Evolutionary conservation across 2,888 invertebrate species (phyloP), one percentile per base, ranked within the genome.

Genomic region (Tetropium fuscum): DNA sequence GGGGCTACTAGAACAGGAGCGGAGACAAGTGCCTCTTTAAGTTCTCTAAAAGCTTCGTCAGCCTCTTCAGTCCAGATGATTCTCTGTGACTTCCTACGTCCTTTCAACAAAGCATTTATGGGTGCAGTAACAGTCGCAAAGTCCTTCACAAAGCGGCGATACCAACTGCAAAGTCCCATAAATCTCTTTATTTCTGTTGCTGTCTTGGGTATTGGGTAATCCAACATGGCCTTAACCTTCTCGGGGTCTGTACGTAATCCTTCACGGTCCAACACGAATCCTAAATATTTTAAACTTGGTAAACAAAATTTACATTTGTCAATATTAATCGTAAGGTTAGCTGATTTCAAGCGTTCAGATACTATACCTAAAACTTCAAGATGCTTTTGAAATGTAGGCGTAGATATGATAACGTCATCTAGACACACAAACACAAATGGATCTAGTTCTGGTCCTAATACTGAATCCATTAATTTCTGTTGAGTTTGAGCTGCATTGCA

Each of bases 1-100:
- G 71, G 70, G 22, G 47, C 56, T 11, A 44, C n/a, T 15, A 74
- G 40, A 19, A 74, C 53, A 7, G 70, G 66, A 10, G 60, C 43
- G 58, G 19, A 30, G 1, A 30, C 47, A 48, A 11, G 18, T 6
- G 41, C 58, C 55, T 36, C 59, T 20, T 36, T 36, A 15, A 6
- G 10, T 10, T 30, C 10, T 3, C 30, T 7, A n/a, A 27, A 27
- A 3, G 30, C 30, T 10, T 10, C 11, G 10, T 63, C 54, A 8
- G 70, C 70, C 8, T 44, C 13, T 11, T 44, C 44, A 13, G 18
- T 11, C 44, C 44, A 44, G 2, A 15, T 16, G 1, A 70, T 53
- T 18, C 38, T 18, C 16, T 70, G 57, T 5, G 45, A 38, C 45
- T 54, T 54, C 19, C 38, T n/a, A 3, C 32, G n/a, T 8, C 45